These are phyloP conservation scores for Phenganax subtilis DNA, from an alignment of 92 coral and sea anemone species.

Conservation along the genomic window DNA sequence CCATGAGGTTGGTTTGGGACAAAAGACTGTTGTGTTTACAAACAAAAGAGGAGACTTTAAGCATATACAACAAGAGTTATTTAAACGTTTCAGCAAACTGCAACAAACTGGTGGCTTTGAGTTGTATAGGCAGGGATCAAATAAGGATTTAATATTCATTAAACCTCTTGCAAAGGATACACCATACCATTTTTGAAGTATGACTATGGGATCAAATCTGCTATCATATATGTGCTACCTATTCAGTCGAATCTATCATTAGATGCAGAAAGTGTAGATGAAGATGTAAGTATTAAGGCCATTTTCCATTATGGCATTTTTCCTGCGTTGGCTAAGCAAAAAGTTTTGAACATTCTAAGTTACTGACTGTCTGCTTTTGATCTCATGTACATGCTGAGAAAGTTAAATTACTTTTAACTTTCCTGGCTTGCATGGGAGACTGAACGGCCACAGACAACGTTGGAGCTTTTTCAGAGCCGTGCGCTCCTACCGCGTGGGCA, in stretches of 20 bases:
- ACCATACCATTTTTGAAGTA: conserved; percentile 33
- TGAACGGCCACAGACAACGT: too few species aligned
- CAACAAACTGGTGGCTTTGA: conserved; percentile 34
- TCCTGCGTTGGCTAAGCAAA: too few species aligned
- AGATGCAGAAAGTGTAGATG: conserved; percentile 16
- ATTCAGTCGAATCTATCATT: conserved; percentile 28
- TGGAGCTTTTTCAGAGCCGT: too few species aligned
- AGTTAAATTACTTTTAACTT: too few species aligned
- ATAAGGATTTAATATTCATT: conserved; percentile 11
- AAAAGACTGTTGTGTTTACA: conserved; percentile 23
- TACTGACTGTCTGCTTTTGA: too few species aligned
- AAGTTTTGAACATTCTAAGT: too few species aligned
- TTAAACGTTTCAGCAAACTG: too few species aligned
- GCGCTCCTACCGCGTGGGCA: too few species aligned
- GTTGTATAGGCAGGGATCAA: conserved; percentile 21
- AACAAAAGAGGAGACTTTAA: conserved; percentile 32
- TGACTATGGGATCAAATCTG: conserved; percentile 39
- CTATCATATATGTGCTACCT: conserved; percentile 35
- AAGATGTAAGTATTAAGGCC: too few species aligned
- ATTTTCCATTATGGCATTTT: too few species aligned
- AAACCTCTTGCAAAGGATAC: conserved; percentile 34
- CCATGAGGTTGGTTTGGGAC: conserved; percentile 34
- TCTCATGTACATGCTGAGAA: too few species aligned
- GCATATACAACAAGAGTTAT: conserved; percentile 18
- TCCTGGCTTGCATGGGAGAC: too few species aligned